A percentile compares a stretch with the other conserved stretches of the same genome.
Conservation (phyloP, 2,888 invertebrate genomes). For the Psylliodes chrysocephalus region DNA sequence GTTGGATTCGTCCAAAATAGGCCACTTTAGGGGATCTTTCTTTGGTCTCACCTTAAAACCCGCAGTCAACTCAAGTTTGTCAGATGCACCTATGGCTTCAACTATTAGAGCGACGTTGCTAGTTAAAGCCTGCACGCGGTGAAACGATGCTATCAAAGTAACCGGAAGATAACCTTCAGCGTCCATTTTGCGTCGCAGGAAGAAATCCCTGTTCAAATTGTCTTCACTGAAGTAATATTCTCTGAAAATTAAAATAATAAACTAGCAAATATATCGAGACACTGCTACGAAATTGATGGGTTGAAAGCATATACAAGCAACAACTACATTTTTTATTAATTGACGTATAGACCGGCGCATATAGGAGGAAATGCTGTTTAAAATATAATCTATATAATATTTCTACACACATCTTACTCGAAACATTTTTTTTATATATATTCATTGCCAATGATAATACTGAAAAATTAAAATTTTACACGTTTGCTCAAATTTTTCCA, state of each 20-base stretch:
- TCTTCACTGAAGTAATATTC: conserved; percentile 99
- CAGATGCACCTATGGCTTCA: conserved; percentile 86
- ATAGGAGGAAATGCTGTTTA: too few species aligned
- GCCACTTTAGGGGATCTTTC: conserved; percentile 88
- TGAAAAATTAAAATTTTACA: too few species aligned
- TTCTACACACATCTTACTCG: too few species aligned
- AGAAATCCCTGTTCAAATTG: conserved; percentile 95
- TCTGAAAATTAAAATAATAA: conserved; percentile 70
- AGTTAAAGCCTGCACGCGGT: conserved; percentile 89
- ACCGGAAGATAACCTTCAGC: conserved; percentile 92
- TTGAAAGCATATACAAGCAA: too few species aligned
- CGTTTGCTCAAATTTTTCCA: too few species aligned
- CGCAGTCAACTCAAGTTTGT: conserved; percentile 80
- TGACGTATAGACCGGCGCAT: too few species aligned
- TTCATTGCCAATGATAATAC: too few species aligned
- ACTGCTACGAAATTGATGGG: too few species aligned
- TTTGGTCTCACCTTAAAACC: conserved; percentile 86
- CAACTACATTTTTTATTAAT: too few species aligned
- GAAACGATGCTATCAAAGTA: conserved; percentile 94
- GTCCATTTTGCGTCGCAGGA: conserved; percentile 96
- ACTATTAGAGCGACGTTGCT: conserved; percentile 85
- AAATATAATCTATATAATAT: too few species aligned
- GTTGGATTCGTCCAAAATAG: conserved; percentile 73
- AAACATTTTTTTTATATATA: too few species aligned
- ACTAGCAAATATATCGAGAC: too few species aligned